Percentiles rank a stretch among this genome's conserved stretches.
These are phyloP conservation scores for Cheilosia vernalis DNA, from an alignment of 2,888 invertebrate genomes.

Conservation along the genomic window DNA sequence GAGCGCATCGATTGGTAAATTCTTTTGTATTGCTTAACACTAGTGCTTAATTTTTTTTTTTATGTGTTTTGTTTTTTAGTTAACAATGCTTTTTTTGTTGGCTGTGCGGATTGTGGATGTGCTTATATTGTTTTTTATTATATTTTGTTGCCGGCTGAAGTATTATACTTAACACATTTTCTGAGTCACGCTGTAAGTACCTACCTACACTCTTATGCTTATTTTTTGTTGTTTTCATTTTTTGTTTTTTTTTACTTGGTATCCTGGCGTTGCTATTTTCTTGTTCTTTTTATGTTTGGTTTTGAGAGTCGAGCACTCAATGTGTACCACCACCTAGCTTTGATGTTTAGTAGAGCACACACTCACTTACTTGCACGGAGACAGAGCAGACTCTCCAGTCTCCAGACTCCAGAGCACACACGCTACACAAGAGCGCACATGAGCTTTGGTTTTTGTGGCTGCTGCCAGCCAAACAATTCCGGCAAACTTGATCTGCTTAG, in stretches of 20 bases:
- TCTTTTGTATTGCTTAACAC: slow-evolving; percentile 62
- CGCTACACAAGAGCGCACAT: slow-evolving; percentile 55
- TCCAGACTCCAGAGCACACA: slow-evolving; percentile 40
- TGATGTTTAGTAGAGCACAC: slow-evolving; percentile 74
- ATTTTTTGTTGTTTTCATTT: slow-evolving; percentile 15
- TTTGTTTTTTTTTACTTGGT: slow-evolving; percentile 52
- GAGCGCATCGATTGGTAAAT: slow-evolving; percentile 50
- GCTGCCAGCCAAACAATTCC: slow-evolving; percentile 68
- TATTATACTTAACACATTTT: slow-evolving; percentile 76
- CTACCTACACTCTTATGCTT: slow-evolving; percentile 70
- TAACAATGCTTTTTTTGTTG: slow-evolving; percentile 54
- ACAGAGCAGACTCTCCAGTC: slow-evolving; percentile 38
- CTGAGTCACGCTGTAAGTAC: slow-evolving; percentile 76
- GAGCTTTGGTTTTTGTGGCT: slow-evolving; percentile 67
- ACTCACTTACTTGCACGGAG: slow-evolving; percentile 49
- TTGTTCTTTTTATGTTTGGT: slow-evolving; percentile 73
- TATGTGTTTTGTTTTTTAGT: slow-evolving; percentile 33
- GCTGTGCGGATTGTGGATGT: slow-evolving; percentile 24
- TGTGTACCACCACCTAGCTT: slow-evolving; percentile 63
- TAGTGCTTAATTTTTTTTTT: slow-evolving; percentile 54
- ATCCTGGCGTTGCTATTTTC: slow-evolving; percentile 72
- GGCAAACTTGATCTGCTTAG: slow-evolving; percentile 70
- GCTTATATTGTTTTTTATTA: slow-evolving; percentile 55
- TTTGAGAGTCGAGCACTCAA: slow-evolving; percentile 69
- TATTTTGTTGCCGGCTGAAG: slow-evolving; percentile 72